Evolutionary conservation across 2,113 vertebrate genomes (phyloP), one percentile per base, ranked within the genome.

Genomic region (Colistium nudipinnis): DNA sequence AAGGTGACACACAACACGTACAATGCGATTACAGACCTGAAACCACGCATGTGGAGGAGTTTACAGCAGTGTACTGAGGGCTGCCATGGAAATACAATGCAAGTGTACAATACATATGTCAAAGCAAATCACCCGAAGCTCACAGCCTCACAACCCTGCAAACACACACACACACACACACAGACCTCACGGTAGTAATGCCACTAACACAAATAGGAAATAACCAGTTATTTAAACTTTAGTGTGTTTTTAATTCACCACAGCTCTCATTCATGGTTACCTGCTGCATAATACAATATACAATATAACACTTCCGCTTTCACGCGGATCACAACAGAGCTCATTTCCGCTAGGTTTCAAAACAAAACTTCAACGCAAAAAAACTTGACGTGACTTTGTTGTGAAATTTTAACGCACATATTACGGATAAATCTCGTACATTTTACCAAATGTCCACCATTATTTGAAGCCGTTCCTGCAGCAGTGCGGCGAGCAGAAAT

Each of bases 191-290:
- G 3, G n/a, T 17, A 2, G 20, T 25, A 28, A 1, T 41, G 41
- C 17, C 22, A 31, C 14, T 33, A 22, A 19, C 1, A 35, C 9
- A 47, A 28, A 61, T 24, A 35, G 9, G 3, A 72, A 73, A 62
- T 24, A 38, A 66, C 24, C 6, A 73, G 47, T 10, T 11, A 16
- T 63, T 65, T 61, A 52, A 88, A 81, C 82, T 87, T 85, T 17
- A 49, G 51, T 80, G 76, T 36, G 60, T 45, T 67, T 87, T 86
- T 24, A 72, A 31, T 49, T 64, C 47, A 56, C 19, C 49, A 59
- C 72, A 65, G 30, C 75, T 80, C 73, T 62, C 41, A 56, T n/a
- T 31, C 78, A 88, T 68, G 59, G 62, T 76, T 44, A 76, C 56
- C 65, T 82, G 78, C 71, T 79, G 85, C 52, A 88, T n/a, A n/a